phyloP scores from a whole-genome alignment of 2,888 invertebrate species.

The Orthosia incerta region DNA sequence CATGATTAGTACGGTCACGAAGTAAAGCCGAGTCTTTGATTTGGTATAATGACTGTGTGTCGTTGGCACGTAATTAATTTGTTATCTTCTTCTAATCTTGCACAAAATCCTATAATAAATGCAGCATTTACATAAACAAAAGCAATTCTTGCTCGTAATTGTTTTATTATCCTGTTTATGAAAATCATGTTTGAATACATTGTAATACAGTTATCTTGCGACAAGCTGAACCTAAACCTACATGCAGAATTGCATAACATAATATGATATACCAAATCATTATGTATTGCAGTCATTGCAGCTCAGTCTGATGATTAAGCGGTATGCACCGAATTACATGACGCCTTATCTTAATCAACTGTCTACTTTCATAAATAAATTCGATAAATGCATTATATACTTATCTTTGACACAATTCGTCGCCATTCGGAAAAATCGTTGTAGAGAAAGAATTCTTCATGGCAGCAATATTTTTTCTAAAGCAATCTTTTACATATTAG shows the following conservation, averaged over 20 bases:
- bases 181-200: too few species aligned
- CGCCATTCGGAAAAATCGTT: too few species aligned
- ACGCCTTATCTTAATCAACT: neutral
- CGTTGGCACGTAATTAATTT: neutral
- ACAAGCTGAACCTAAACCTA: neutral
- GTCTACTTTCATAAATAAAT: neutral
- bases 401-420: too few species aligned
- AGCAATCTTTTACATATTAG: too few species aligned
- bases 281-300: too few species aligned
- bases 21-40: too few species aligned
- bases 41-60: neutral
- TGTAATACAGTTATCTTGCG: neutral
- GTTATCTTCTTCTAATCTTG: neutral
- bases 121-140: conserved; percentile 4
- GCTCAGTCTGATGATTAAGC: too few species aligned
- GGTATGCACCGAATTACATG: too few species aligned
- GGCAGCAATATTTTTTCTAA: neutral
- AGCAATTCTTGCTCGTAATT: neutral
- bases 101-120: neutral
- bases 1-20: too few species aligned
- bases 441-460: neutral
- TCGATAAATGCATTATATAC: too few species aligned
- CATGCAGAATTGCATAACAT: too few species aligned
- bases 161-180: neutral
- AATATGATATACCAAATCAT: neutral